A percentile compares a stretch with the other conserved stretches of the same genome.
Evolutionary conservation across 2,888 invertebrate genomes (phyloP).

Genomic region (Pogonocherus hispidulus): DNA sequence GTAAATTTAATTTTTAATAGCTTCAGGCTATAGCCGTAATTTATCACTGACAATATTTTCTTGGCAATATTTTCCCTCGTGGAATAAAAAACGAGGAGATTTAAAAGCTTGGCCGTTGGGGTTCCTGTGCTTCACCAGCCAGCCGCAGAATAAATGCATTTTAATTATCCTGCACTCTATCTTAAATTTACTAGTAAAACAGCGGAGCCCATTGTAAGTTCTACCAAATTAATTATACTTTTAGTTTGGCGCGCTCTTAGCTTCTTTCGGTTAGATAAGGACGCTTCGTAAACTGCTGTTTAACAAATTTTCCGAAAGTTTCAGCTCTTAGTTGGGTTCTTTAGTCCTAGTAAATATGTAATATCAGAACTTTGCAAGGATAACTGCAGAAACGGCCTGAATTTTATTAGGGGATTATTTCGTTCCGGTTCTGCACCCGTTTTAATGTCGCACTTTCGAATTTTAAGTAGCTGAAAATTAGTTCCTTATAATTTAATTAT

Average conservation of each 20-base stretch:
- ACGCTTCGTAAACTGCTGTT: conserved; percentile 18
- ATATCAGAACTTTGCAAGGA: neutral
- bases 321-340: neutral
- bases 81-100: neutral
- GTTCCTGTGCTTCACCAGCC: neutral
- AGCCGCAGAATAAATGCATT: conserved; percentile 9
- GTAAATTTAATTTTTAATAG: too few species aligned
- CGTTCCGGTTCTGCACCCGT: too few species aligned
- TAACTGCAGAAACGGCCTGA: neutral
- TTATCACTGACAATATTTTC: neutral
- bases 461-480: neutral
- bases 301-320: conserved; percentile 11
- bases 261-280: conserved; percentile 20
- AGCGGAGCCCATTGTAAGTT: conserved; percentile 1
- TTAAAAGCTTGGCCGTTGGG: neutral
- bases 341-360: conserved; percentile 11
- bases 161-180: conserved; percentile 16
- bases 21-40: too few species aligned
- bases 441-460: too few species aligned
- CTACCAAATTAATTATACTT: conserved; percentile 24
- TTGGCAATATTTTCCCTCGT: neutral
- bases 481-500: too few species aligned
- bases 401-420: conserved; percentile 7
- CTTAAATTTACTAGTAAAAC: conserved; percentile 20
- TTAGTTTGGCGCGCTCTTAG: conserved; percentile 16